A percentile compares a stretch with the other conserved stretches of the same genome.
Conservation (phyloP, 2,888 invertebrate species). For the Octodonta nipae region DNA sequence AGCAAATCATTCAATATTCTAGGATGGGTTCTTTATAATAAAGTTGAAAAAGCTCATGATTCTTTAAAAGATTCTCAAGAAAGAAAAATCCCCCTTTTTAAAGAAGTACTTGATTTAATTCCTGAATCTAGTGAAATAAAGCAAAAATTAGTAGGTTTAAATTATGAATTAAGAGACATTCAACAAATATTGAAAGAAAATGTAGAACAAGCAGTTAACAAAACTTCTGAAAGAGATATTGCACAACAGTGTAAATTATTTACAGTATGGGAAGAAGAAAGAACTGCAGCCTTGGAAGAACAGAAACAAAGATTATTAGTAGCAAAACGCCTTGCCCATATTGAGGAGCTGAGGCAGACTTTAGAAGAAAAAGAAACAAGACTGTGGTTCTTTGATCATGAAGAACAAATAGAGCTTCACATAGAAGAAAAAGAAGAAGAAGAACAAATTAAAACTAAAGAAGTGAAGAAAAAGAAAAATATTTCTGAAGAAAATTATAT, state of each 20-base stretch:
- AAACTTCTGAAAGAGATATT: conserved; percentile 45
- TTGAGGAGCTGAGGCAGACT: conserved; percentile 46
- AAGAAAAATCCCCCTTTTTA: conserved; percentile 26
- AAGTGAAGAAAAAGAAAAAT: too few relatives aligned
- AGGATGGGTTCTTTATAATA: conserved; percentile 31
- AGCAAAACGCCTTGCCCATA: conserved; percentile 37
- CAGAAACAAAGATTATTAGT: conserved; percentile 43
- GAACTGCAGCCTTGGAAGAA: conserved; percentile 45
- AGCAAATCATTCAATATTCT: conserved; percentile 37
- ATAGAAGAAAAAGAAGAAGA: conserved; percentile 48
- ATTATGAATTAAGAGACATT: conserved; percentile 18
- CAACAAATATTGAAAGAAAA: conserved; percentile 36
- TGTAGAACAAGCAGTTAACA: conserved; percentile 38
- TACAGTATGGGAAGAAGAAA: conserved; percentile 43
- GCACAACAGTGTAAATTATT: conserved; percentile 44
- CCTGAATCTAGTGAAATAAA: conserved; percentile 25
- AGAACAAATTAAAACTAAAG: too few relatives aligned
- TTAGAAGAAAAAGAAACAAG: conserved; percentile 49
- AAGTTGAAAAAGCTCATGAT: conserved; percentile 24
- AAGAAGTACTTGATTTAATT: conserved; percentile 33
- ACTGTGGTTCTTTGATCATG: conserved; percentile 70
- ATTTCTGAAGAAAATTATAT: too few relatives aligned
- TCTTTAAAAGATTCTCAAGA: conserved; percentile 27
- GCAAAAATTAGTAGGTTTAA: conserved; percentile 15
- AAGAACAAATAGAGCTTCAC: conserved; percentile 58